These are phyloP conservation scores for Ifrita kowaldi DNA, from an alignment of 2,113 vertebrate species.

Conservation along the genomic window DNA sequence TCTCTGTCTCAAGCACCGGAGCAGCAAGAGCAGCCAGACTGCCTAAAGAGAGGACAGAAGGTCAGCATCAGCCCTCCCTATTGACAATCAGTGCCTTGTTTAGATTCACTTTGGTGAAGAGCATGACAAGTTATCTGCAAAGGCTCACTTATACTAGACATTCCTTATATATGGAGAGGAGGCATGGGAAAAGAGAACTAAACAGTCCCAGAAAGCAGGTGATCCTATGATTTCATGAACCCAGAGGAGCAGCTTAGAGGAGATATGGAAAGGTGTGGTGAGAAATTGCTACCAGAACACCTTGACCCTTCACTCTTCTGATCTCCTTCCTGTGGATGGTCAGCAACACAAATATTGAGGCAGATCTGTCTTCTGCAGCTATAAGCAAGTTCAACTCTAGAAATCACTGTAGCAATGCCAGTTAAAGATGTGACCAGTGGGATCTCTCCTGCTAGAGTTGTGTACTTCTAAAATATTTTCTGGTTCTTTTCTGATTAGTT, in stretches of 20 bases:
- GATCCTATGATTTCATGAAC: background rate
- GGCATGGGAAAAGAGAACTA: background rate
- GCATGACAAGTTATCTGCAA: background rate
- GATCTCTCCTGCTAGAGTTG: background rate
- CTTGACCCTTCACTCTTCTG: background rate
- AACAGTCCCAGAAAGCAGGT: background rate
- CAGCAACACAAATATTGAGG: background rate
- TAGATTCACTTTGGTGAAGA: background rate
- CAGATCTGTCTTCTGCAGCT: background rate
- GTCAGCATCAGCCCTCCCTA: background rate
- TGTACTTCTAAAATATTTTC: background rate
- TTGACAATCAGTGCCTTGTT: background rate
- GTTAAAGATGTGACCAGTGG: background rate
- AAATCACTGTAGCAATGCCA: background rate
- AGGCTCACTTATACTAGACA: background rate
- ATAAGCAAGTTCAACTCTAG: background rate
- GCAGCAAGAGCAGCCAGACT: background rate
- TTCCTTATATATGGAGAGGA: background rate
- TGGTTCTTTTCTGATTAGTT: background rate
- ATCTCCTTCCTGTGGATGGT: background rate
- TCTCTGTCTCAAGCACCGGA: accelerated
- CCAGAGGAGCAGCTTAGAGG: background rate
- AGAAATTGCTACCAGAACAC: background rate
- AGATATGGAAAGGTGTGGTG: background rate
- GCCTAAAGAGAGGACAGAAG: background rate